Evolutionary conservation across 2,113 vertebrate genomes (phyloP), one percentile per base, ranked within the genome.

Genomic region (Brienomyrus brachyistius): DNA sequence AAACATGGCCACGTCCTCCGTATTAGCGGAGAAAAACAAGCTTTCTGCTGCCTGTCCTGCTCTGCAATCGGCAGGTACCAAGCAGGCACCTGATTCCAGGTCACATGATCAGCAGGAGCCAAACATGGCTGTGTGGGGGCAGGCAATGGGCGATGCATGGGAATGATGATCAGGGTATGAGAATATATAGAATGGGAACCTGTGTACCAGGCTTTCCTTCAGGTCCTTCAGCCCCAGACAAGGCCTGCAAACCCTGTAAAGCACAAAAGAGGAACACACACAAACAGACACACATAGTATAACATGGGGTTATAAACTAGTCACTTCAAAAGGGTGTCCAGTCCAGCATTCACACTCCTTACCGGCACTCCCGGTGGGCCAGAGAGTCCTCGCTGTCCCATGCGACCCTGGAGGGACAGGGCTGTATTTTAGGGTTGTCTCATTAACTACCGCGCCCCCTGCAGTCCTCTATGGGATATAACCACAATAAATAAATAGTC

Each of bases 201-300:
- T 96, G 96, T 96, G 95, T 96, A 96, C 96, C 96, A 96, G 96
- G 95, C 96, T 96, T 96, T 96, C 96, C 96, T 96, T 96, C 95
- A 92, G 95, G 88, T 95, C 96, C 96, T 93, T 92, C 91, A 91
- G 93, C 93, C 95, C 97, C 97, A 0, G 92, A 94, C 89, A 91
- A 85, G 21, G 97, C 97, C 51, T 91, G 93, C 0, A 92, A 94
- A 94, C 97, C 97, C 97, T 98, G 93, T 8, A 77, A 93, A 77
- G 54, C 80, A 90, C 45, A 43, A 50, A 52, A 90, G 54, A 90
- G 70, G 54, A 35, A 89, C 9, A 88, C 48, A 48, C 84, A 91
- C 80, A 89, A 15, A 59, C 17, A 90, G 56, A 91, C 23, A 90
- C 54, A 89, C 88, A 77, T 21, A 56, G 23, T 62, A 35, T 23